Evolutionary conservation across 2,888 invertebrate species (phyloP), one percentile per base, ranked within the genome.

Genomic region (Tiliacea citrago): DNA sequence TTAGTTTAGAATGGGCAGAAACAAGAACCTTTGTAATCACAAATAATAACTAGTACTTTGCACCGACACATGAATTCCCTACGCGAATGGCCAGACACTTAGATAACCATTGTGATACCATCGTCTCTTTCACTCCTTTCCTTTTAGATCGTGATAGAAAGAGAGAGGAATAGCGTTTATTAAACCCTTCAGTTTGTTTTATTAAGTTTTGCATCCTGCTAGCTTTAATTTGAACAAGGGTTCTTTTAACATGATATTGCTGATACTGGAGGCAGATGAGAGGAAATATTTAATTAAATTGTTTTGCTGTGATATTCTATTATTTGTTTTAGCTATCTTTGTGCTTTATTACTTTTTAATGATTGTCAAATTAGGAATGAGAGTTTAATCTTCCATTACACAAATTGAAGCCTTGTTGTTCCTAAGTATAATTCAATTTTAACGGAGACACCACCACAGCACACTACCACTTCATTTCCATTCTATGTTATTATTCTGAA

Each of bases 11-110:
- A 79, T 42, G 73, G 63, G 51, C 73, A 83, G 73, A 61, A 69
- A 85, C 73, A 79, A 83, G 73, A 87, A 79, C 77, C 83, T 79
- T 77, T 81, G 76, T 81, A 78, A 80, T 86, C 79, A 76, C 57
- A 78, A 73, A 87, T 78, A 77, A 79, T 87, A 85, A 82, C 70
- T 68, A 79, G 72, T 83, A 76, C 73, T 83, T 83, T 81, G 75
- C 79, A 75, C 82, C 78, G 69, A 82, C 86, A 84, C 78, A 77
- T 81, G 81, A 79, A 79, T 77, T 76, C 83, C 42, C 68, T 66
- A 60, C 70, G 24, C 62, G 63, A 77, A 83, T 77, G 65, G 68
- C 77, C 71, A 77, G 45, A 82, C 67, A 72, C 77, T 80, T 80
- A 72, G 47, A 70, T 47, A 61, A 55, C 49, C 24, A 76, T 84